Evolutionary conservation across 2,888 invertebrate species (phyloP).

Genomic region (Rhopalosiphum nymphaeae): DNA sequence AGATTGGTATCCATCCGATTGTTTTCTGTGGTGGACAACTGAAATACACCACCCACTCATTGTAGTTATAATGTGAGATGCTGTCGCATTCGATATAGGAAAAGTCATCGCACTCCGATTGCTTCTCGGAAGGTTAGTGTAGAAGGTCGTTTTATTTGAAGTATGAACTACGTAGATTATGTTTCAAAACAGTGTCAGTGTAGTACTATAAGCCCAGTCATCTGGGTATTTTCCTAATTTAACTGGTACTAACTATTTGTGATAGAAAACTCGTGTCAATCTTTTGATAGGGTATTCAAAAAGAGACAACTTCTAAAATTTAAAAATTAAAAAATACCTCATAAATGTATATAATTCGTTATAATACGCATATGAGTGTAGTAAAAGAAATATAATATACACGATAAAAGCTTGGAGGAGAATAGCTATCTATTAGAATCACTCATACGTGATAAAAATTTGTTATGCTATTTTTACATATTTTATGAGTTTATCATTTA

Average conservation of each 20-base stretch:
- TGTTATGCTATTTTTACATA: too few species aligned
- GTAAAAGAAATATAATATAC: too few species aligned
- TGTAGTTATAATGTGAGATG: neutral
- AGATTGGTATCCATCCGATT: neutral
- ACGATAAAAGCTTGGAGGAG: too few species aligned
- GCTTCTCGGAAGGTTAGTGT: neutral
- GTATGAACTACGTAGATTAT: neutral
- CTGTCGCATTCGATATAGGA: neutral
- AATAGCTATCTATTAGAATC: too few species aligned
- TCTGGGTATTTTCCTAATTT: neutral
- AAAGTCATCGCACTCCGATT: neutral
- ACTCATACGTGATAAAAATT: too few species aligned
- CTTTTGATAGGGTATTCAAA: neutral
- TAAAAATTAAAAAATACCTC: neutral
- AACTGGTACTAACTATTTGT: neutral
- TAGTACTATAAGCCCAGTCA: neutral
- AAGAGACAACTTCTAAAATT: rapidly evolving
- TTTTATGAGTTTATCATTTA: too few species aligned
- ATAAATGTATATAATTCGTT: neutral
- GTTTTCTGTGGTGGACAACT: neutral
- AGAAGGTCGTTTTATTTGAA: neutral
- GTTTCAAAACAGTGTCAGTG: neutral
- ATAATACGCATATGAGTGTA: too few species aligned
- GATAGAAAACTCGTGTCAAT: neutral
- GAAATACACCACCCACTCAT: neutral